These are phyloP conservation scores for Masnerella sp. DNA, from an alignment of 2,888 invertebrate species.

Conservation along the genomic window DNA sequence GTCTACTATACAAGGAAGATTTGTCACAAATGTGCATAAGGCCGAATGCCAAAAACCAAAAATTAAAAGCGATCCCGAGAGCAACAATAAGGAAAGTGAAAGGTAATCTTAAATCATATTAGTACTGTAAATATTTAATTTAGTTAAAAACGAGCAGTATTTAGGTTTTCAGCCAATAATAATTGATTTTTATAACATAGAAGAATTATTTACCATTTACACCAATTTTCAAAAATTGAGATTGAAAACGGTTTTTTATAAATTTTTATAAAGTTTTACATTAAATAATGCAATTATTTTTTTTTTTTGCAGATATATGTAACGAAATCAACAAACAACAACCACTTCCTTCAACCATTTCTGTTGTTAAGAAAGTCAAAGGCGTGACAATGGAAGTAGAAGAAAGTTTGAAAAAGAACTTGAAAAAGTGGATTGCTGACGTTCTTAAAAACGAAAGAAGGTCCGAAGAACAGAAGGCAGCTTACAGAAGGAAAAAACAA, in stretches of 20 bases:
- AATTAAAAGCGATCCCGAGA: background rate
- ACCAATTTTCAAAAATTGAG: background rate
- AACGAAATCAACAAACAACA: too few relatives aligned
- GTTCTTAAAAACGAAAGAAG: background rate
- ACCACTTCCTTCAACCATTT: too few relatives aligned
- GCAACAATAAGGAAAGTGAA: background rate
- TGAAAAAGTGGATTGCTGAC: background rate
- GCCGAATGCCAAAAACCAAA: background rate
- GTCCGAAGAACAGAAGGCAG: too few relatives aligned
- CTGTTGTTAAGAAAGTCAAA: too few relatives aligned
- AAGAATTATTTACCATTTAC: background rate
- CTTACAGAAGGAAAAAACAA: too few relatives aligned
- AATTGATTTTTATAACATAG: background rate
- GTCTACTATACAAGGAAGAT: background rate
- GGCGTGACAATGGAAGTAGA: too few relatives aligned
- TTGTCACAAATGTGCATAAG: background rate
- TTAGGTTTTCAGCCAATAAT: background rate
- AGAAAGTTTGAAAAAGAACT: background rate
- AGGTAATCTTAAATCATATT: background rate
- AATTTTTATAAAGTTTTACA: background rate
- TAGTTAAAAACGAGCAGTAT: background rate
- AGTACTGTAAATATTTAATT: background rate
- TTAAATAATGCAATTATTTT: background rate
- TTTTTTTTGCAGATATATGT: background rate
- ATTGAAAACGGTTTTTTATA: background rate